Evolutionary conservation across 2,888 invertebrate species (phyloP), one percentile per base, ranked within the genome.

Genomic region (Charanyca ferruginea): DNA sequence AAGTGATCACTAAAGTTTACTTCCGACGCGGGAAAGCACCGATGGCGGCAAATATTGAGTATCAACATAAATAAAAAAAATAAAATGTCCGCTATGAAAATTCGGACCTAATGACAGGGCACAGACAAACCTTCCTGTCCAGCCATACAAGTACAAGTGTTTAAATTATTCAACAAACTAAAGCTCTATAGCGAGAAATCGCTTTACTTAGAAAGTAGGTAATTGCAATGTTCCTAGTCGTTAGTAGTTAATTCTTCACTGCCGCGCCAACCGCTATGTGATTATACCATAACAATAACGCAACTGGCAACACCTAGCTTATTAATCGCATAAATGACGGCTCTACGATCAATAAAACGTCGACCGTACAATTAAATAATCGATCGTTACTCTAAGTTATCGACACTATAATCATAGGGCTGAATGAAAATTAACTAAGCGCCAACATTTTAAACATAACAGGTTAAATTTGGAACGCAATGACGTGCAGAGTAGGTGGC

Each of bases 401-500:
- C 76, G 80, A 77, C 66, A 62, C 71, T 60, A 79, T 84, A 80
- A 85, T 82, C 69, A 73, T 67, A 66, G 55, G 48, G 53, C 51
- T 44, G 38, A 60, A 57, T 73, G 66, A 47, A 54, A 80, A 48
- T 49, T 54, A 61, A 67, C 57, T 74, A 79, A 75, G 79, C 78
- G 58, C 65, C 73, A 76, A 75, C 71, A 77, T 65, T 81, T 84
- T 85, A 85, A 87, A 87, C 81, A 84, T 77, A 88, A 89, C 84
- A 83, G 76, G 85, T 90, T 93, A 93, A 91, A 91, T 91, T 91
- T 91, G 90, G 91, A 91, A 81, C 87, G 68, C 73, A 83, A 77
- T 88, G 88, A 90, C 89, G 91, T 81, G 83, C 77, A 65, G 80
- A 83, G 86, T 89, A 85, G 86, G 86, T 87, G 85, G 87, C 77